Percentiles rank a stretch among this genome's conserved stretches.
phyloP scores from a whole-genome alignment of 2,113 vertebrate genomes.

The Perca flavescens region DNA sequence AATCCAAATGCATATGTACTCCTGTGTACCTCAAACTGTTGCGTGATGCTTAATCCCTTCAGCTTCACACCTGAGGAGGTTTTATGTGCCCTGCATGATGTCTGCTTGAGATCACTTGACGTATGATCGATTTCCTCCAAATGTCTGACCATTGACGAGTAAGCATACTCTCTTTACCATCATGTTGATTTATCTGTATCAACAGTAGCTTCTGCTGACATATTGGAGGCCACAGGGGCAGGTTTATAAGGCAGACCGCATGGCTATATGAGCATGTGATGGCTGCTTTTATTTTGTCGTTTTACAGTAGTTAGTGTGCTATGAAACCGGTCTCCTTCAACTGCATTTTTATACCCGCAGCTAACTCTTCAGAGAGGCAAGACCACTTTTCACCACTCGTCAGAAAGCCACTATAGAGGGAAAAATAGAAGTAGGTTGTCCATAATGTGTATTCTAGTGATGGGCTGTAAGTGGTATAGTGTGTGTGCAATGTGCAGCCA shows the following conservation, averaged over 20 bases:
- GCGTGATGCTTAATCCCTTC: background rate
- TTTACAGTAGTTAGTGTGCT: slow-evolving; percentile 6
- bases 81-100: background rate
- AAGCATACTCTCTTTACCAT: background rate
- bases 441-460: background rate
- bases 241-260: slow-evolving; percentile 9
- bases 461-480: background rate
- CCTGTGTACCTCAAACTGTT: background rate
- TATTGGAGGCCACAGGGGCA: background rate
- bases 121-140: slow-evolving; percentile 1
- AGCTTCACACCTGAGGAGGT: background rate
- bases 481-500: background rate
- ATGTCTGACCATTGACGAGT: background rate
- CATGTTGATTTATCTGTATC: background rate
- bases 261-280: slow-evolving; percentile 15
- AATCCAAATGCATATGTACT: background rate
- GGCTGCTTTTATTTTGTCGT: slow-evolving; percentile 21
- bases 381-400: background rate
- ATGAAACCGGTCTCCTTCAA: slow-evolving; percentile 16
- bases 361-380: background rate
- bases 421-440: background rate
- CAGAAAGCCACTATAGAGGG: background rate
- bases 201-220: background rate
- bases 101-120: background rate
- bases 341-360: background rate